phyloP scores from a whole-genome alignment of 2,888 invertebrate genomes.

The Platycnemis pennipes region DNA sequence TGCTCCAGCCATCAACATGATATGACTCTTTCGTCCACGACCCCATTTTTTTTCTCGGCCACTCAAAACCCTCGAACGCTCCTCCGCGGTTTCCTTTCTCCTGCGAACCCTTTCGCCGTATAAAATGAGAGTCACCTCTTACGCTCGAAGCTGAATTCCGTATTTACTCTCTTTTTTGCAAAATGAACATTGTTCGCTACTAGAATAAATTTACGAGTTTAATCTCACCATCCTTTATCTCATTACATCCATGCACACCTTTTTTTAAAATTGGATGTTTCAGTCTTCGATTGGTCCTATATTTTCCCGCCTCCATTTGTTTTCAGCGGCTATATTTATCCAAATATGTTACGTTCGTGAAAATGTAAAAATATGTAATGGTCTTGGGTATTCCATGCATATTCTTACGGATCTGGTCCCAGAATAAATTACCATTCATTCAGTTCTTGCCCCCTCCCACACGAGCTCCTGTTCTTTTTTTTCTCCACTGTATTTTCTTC shows the following conservation, averaged over 20 bases:
- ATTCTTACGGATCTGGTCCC: background rate
- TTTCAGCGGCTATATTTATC: background rate
- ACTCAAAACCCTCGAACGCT: too few relatives aligned
- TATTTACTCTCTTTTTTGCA: background rate
- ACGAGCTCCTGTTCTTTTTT: background rate
- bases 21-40: background rate
- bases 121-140: background rate
- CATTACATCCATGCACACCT: background rate
- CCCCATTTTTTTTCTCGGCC: background rate
- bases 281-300: background rate
- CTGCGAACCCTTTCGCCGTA: background rate
- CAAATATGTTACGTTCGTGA: slow-evolving; percentile 1
- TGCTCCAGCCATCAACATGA: background rate
- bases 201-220: slow-evolving; percentile 1
- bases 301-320: background rate
- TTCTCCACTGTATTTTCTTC: background rate
- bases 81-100: background rate
- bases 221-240: background rate
- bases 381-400: slow-evolving; percentile 22
- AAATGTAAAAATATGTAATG: slow-evolving; percentile 8
- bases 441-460: background rate
- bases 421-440: slow-evolving; percentile 21
- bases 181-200: background rate
- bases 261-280: background rate
- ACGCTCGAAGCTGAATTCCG: background rate